Conservation (phyloP, 2,888 invertebrate species). For the Fragum whitleyi region DNA sequence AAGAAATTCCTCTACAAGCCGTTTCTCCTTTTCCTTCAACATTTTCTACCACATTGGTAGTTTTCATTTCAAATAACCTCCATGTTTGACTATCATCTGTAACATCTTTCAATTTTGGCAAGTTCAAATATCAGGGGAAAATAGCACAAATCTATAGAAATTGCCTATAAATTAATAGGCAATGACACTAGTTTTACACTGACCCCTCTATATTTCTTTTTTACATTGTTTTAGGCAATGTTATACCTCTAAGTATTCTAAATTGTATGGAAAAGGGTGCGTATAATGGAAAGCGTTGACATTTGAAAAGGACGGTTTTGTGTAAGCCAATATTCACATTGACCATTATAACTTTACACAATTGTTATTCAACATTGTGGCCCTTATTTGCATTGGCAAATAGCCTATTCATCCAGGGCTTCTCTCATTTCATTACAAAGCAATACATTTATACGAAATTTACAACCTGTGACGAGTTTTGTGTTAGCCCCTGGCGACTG, state of each 20-base stretch:
- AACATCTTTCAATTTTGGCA: too few relatives aligned
- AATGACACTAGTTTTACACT: too few relatives aligned
- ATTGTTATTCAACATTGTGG: constrained; percentile 17
- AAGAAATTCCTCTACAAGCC: constrained; percentile 5
- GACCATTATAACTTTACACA: constrained; percentile 18
- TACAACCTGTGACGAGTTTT: constrained; percentile 23
- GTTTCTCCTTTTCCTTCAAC: not conserved
- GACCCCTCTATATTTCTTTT: too few relatives aligned
- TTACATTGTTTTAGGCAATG: too few relatives aligned
- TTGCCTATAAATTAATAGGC: too few relatives aligned
- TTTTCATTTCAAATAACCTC: too few relatives aligned
- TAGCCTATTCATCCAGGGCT: constrained; percentile 6
- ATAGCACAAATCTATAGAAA: too few relatives aligned
- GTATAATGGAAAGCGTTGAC: not conserved
- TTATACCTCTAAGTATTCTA: too few relatives aligned
- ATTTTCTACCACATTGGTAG: not conserved
- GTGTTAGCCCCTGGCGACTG: constrained; percentile 49
- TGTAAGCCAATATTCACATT: constrained; percentile 1
- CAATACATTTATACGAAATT: constrained; percentile 14
- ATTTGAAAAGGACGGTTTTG: not conserved
- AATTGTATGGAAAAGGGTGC: too few relatives aligned
- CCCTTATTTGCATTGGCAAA: constrained; percentile 30
- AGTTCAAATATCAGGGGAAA: too few relatives aligned
- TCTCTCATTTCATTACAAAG: constrained; percentile 4
- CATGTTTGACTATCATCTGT: too few relatives aligned